Evolutionary conservation across 1,140 invertebrate genomes (phyloP), one percentile per base, ranked within the genome.

Genomic region (Drosophila eugracilis): DNA sequence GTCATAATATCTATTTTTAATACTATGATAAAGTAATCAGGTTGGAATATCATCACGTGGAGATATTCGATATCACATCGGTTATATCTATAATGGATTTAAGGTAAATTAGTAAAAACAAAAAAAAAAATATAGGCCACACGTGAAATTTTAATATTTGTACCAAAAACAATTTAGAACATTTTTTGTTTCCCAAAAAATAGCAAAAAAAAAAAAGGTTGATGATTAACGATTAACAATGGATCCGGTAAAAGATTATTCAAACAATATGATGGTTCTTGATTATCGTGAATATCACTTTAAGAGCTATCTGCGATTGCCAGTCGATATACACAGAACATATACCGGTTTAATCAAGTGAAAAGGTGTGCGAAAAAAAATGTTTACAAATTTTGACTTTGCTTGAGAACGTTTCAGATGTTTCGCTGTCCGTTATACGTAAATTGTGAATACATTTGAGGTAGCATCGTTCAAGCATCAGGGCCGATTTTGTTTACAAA

Each of bases 311-410:
- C 5, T n/a, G 15, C 36, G 28, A 34, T 34, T 4, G 7, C n/a
- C 10, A 21, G 10, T 7, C 28, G 39, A 45, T 57, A 57, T 47
- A 34, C 19, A 34, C 12, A 55, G 3, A 34, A 45, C 39, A 57
- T 57, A 57, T 57, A 57, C 14, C 53, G 26, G 17, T 15, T 15
- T n/a, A 44, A 45, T 54, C 37, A 32, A 42, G 24, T 26, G 15
- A 1, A 21, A 21, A 7, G 6, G 34, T 14, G 3, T 15, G 22
- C 2, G 17, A 14, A 22, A 6, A 5, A 19, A 19, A 30, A 1
- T 32, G 53, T 55, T 55, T 32, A 57, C 26, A 19, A 44, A 45
- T 44, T 45, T 55, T 0, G 52, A 14, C 24, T 21, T 14, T 30
- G 24, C 36, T 12, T 39, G 4, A n/a, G 22, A 26, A 39, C 36